phyloP scores from a whole-genome alignment of 2,797 vertebrate genomes.

The Nasua narica region DNA sequence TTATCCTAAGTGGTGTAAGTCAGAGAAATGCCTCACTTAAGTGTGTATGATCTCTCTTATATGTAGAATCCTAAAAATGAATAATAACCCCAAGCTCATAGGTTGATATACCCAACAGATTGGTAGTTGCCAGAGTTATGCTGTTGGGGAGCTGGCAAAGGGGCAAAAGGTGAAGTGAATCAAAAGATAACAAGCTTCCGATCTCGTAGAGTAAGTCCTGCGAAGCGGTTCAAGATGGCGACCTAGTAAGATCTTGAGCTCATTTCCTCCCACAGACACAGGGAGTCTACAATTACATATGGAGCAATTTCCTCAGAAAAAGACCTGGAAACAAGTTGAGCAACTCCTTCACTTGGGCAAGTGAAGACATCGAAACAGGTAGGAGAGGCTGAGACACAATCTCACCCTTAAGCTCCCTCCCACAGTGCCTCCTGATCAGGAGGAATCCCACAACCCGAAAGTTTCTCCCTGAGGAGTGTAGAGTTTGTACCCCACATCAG shows the following conservation, averaged over 20 bases:
- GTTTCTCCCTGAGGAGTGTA: background rate
- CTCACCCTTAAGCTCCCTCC: background rate
- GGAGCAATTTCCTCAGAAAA: background rate
- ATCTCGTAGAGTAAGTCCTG: background rate
- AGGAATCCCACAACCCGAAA: background rate
- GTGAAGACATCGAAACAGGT: background rate
- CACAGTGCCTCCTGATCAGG: rapidly evolving
- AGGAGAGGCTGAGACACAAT: background rate
- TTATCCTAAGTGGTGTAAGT: background rate
- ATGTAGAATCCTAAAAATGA: background rate
- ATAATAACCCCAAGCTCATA: background rate
- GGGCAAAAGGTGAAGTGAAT: background rate
- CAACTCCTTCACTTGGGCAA: background rate
- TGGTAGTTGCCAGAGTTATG: background rate
- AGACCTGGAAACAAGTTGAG: background rate
- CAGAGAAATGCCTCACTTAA: background rate
- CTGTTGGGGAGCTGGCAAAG: no score
- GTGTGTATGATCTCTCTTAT: background rate
- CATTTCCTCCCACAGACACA: background rate
- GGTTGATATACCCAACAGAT: background rate
- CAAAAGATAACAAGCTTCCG: background rate
- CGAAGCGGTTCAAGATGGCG: background rate
- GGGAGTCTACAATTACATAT: background rate
- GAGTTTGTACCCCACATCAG: background rate
- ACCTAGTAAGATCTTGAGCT: background rate